Conservation (phyloP, 2,888 invertebrate genomes). For the Lacanobia wlatinum region DNA sequence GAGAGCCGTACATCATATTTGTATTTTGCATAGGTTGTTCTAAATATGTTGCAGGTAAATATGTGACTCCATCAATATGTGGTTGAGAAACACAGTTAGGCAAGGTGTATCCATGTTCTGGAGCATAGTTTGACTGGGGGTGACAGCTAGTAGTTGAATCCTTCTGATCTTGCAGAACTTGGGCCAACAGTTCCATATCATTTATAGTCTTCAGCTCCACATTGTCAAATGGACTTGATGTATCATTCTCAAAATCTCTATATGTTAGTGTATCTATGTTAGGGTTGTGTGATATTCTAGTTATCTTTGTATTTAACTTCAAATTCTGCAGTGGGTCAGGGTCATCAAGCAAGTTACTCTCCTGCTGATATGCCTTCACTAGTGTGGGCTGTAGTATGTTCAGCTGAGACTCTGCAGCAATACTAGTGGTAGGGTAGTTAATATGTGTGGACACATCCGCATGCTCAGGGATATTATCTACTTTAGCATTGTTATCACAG, state of each 20-base stretch:
- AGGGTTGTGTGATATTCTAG: conserved; percentile 78
- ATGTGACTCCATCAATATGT: conserved; percentile 81
- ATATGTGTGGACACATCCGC: conserved; percentile 69
- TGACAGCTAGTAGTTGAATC: conserved; percentile 77
- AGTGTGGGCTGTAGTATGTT: conserved; percentile 87
- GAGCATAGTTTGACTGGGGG: conserved; percentile 70
- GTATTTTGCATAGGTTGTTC: conserved; percentile 81
- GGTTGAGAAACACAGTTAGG: conserved; percentile 83
- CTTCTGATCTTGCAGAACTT: conserved; percentile 91
- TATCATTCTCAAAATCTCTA: conserved; percentile 97
- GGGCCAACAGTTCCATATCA: conserved; percentile 97
- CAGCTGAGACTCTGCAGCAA: conserved; percentile 75
- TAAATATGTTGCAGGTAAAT: conserved; percentile 83
- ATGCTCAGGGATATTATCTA: conserved; percentile 72
- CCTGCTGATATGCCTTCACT: conserved; percentile 81
- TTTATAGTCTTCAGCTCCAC: conserved; percentile 97
- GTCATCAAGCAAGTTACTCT: conserved; percentile 84
- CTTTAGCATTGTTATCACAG: conserved; percentile 78
- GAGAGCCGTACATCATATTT: conserved; percentile 80
- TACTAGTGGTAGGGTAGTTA: conserved; percentile 71
- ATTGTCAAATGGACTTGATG: conserved; percentile 98
- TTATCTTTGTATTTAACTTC: conserved; percentile 80
- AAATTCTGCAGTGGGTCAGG: conserved; percentile 85
- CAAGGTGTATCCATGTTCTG: conserved; percentile 75
- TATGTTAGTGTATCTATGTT: conserved; percentile 88